These are phyloP conservation scores for Nymphicus hollandicus DNA, from an alignment of 2,113 vertebrate species.

Conservation along the genomic window DNA sequence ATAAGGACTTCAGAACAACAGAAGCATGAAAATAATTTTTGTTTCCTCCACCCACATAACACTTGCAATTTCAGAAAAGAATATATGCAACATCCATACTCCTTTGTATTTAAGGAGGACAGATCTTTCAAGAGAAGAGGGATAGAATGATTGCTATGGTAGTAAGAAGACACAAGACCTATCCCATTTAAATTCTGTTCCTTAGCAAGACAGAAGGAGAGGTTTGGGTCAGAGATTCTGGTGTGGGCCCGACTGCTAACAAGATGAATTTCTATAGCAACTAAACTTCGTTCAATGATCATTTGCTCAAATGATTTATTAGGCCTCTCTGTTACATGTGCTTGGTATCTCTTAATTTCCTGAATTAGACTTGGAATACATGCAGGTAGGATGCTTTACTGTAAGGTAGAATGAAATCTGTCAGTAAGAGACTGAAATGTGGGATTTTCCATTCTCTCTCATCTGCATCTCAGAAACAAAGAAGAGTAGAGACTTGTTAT, in stretches of 20 bases:
- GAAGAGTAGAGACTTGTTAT: neutral
- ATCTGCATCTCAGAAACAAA: constrained; percentile 1
- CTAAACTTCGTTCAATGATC: neutral
- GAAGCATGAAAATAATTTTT: constrained; percentile 62
- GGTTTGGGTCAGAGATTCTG: constrained; percentile 21
- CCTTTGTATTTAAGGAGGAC: constrained; percentile 63
- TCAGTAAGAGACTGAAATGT: neutral
- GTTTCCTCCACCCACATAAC: constrained; percentile 66
- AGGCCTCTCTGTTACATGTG: neutral
- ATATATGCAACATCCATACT: constrained; percentile 57
- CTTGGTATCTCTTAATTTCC: constrained; percentile 36
- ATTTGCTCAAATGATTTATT: constrained; percentile 4
- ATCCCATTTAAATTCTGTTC: neutral
- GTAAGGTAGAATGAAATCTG: constrained; percentile 4
- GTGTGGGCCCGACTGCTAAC: neutral
- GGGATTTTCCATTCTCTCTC: neutral
- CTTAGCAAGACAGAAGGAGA: constrained; percentile 4
- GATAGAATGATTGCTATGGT: constrained; percentile 43
- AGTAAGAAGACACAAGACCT: constrained; percentile 41
- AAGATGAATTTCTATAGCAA: neutral
- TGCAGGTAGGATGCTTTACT: neutral
- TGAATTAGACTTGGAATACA: constrained; percentile 7
- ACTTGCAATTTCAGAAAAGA: constrained; percentile 63
- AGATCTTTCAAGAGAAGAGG: constrained; percentile 65
- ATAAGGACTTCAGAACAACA: constrained; percentile 68